Evolutionary conservation across 2,113 vertebrate species (phyloP), one percentile per base, ranked within the genome.

Genomic region (Maccullochella peelii): DNA sequence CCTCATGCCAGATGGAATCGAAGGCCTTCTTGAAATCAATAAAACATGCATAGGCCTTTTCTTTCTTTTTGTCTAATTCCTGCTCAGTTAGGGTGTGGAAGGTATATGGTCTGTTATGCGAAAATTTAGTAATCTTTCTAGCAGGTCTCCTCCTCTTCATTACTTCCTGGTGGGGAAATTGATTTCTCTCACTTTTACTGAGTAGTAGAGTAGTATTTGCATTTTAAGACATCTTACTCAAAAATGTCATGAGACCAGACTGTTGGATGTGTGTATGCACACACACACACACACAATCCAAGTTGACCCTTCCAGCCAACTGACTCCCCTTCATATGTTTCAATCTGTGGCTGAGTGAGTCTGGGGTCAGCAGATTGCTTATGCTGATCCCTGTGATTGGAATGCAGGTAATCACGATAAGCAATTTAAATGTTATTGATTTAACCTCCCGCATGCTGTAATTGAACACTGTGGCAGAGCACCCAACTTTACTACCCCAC

Each of bases 351-450:
- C 54, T 50, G 80, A 95, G 92, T 93, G 89, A 94, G 95, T 94
- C 96, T 96, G 93, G 96, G 96, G 96, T 97, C 96, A 97, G 96
- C 97, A 96, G 96, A 97, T 97, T 97, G 96, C 94, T 97, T 96
- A 97, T 97, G 97, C 96, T 97, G 97, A 98, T 97, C 94, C 86
- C 93, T 94, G 95, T 97, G 96, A 97, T 97, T 97, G 97, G 96
- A 96, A 95, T 90, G 95, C 66, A 78, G 96, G 95, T 96, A 96
- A 98, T 98, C 98, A 98, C 97, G 97, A 98, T 97, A 97, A 98
- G 96, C 97, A 98, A 98, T 98, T 98, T 98, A 98, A 97, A 97
- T 97, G 95, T 96, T 98, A 99, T 99, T 96, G 98, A 99, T 98
- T 97, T 96, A 92, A 94, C 95, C 96, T 97, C 96, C 95, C 91